Evolutionary conservation across 2,888 invertebrate species (phyloP).

Genomic region (Harpalus rufipes): DNA sequence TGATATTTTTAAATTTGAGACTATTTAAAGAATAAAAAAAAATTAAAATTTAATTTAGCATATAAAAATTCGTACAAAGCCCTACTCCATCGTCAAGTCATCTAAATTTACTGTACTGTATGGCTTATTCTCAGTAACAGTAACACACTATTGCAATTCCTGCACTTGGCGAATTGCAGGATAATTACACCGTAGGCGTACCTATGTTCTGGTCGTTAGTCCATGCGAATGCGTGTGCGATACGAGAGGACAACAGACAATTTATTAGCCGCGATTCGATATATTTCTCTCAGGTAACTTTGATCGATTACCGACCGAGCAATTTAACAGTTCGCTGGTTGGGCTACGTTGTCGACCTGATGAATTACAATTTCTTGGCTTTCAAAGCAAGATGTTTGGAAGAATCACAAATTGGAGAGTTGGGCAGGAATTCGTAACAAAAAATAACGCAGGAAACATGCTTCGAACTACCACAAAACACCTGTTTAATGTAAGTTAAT

Average conservation of each 20-base stretch:
- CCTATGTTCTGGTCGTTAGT: slow-evolving; percentile 5
- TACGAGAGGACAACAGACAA: slow-evolving; percentile 18
- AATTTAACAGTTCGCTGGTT: slow-evolving; percentile 25
- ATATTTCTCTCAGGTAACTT: slow-evolving; percentile 50
- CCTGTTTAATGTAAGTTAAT: no score
- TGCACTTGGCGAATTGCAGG: slow-evolving; percentile 17
- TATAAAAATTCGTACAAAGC: no score
- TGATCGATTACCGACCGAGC: slow-evolving; percentile 36
- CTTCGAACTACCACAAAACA: no score
- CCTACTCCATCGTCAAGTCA: no score
- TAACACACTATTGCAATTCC: background rate
- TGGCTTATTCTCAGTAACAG: no score
- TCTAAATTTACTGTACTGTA: no score
- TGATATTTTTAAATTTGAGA: no score
- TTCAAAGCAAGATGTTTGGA: background rate
- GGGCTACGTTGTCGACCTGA: background rate
- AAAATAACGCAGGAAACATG: background rate
- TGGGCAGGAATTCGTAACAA: background rate
- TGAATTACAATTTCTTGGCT: slow-evolving; percentile 37
- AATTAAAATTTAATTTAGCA: no score
- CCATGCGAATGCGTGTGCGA: background rate
- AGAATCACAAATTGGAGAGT: background rate
- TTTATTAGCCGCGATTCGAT: slow-evolving; percentile 37
- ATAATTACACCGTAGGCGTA: slow-evolving; percentile 3
- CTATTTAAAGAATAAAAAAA: no score